Evolutionary conservation across 2,113 vertebrate genomes (phyloP), one percentile per base, ranked within the genome.

Genomic region (Eclectus roratus): DNA sequence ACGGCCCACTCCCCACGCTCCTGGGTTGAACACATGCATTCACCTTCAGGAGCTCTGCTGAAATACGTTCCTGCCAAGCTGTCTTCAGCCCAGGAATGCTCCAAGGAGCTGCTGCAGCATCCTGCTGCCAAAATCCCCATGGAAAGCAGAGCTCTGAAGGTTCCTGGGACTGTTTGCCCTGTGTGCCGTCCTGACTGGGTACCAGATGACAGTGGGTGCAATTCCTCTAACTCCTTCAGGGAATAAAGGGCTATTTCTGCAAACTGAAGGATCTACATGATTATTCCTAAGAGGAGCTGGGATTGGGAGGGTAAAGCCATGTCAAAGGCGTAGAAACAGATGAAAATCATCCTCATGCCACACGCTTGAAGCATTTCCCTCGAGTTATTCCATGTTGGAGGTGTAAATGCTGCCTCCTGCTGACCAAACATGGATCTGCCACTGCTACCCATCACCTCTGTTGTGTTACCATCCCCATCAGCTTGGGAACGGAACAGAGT

Each of bases 401-500:
- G 53, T 33, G 60, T 8, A 24, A 33, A 27, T 74, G 88, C 85
- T 91, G 94, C 96, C 92, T 89, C 90, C 93, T 95, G 91, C 92
- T 85, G 90, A 29, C 79, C 23, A 4, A 7, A 11, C n/a, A 3
- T 0, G 39, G 37, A 15, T 17, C 65, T 21, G 6, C 0, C 68
- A 10, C 47, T 5, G 37, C 72, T 28, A 7, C 76, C 28, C 60
- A 6, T 27, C 68, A 4, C 13, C 61, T 0, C 17, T 10, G 79
- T 1, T 1, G 7, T 0, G 20, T 2, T 6, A 13, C n/a, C n/a
- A 7, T 1, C 25, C 77, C 0, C 13, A 14, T 1, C 31, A 41
- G 79, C 37, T 31, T 28, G 9, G 2, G 60, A 55, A 7, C 33
- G 10, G 50, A 20, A 19, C 33, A 37, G 18, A 64, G 28, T 1